Evolutionary conservation across 2,113 vertebrate species (phyloP).

Genomic region (Nymphicus hollandicus): DNA sequence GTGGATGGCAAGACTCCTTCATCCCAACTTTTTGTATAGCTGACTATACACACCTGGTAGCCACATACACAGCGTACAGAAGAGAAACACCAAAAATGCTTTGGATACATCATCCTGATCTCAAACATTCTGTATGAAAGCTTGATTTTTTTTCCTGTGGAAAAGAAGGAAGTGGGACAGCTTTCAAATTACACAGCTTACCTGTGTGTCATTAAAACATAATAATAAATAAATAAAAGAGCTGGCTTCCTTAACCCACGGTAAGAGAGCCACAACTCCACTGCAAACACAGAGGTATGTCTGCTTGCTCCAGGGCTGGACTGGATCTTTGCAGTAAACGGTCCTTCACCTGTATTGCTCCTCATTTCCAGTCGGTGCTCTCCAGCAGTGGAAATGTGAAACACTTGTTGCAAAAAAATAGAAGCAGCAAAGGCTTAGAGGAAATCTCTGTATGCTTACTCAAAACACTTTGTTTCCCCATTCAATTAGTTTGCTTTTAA

Average conservation of each 20-base stretch:
- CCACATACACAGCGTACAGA: not conserved
- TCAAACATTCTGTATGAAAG: not conserved
- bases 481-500: not conserved
- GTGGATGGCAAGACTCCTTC: not conserved
- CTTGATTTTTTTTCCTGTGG: not conserved
- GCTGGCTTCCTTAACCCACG: not conserved
- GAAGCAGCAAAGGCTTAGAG: not conserved
- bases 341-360: not conserved
- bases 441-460: not conserved
- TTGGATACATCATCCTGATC: not conserved
- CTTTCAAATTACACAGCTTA: not conserved
- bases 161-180: not conserved
- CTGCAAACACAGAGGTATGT: accelerated
- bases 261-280: not conserved
- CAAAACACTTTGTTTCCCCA: not conserved
- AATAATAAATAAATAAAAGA: not conserved
- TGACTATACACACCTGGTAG: not conserved
- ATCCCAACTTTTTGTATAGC: not conserved
- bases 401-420: not conserved
- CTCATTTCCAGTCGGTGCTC: not conserved
- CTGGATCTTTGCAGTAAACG: not conserved
- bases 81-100: not conserved
- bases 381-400: not conserved
- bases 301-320: not conserved
- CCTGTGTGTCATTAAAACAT: not conserved